Conservation (phyloP, 1,140 invertebrate genomes). For the Trichonephila inaurata region DNA sequence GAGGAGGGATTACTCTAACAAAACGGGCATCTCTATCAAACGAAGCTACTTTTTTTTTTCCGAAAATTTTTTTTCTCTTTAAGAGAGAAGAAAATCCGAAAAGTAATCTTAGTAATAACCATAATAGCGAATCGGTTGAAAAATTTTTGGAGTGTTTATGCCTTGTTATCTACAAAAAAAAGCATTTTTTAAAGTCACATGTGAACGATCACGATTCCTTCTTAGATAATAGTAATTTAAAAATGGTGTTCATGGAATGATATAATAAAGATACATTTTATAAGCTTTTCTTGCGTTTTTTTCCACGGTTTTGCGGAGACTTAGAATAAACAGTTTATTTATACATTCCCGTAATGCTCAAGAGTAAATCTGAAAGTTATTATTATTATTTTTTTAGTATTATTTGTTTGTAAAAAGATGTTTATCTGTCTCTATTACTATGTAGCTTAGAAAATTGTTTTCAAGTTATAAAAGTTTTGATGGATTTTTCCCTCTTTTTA, state of each 20-base stretch:
- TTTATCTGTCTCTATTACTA: no score
- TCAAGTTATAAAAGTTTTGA: no score
- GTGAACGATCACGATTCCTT: neutral
- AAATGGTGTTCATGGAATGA: neutral
- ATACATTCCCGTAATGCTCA: neutral
- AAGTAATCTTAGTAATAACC: neutral
- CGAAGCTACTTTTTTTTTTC: neutral
- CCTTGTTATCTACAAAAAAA: neutral
- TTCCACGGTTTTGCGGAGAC: neutral
- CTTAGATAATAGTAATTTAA: constrained; percentile 5
- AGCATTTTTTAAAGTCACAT: neutral
- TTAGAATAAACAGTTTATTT: neutral
- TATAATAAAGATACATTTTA: constrained; percentile 7
- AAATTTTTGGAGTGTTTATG: neutral
- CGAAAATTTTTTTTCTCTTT: neutral
- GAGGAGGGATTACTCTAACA: neutral
- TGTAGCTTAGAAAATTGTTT: no score
- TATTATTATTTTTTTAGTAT: neutral
- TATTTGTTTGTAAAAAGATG: neutral
- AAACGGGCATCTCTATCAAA: neutral
- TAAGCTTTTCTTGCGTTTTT: neutral
- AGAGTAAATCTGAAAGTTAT: neutral
- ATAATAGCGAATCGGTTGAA: neutral
- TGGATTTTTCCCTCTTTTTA: no score
- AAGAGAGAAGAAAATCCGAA: neutral